A percentile compares a stretch with the other conserved stretches of the same genome.
These are phyloP conservation scores for Eudemis profundana DNA, from an alignment of 2,888 invertebrate species.

Conservation along the genomic window DNA sequence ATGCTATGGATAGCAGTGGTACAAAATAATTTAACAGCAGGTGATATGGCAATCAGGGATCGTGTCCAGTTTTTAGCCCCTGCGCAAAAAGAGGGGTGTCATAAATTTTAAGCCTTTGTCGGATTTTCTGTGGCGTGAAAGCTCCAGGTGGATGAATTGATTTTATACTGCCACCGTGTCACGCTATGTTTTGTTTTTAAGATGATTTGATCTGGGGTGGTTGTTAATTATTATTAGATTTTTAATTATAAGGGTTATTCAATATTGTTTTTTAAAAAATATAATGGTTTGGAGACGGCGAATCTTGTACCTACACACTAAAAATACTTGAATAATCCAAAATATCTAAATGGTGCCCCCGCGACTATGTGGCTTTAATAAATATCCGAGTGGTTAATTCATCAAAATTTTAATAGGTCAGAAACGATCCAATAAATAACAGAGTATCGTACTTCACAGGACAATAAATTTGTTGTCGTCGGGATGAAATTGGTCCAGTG, in stretches of 20 bases:
- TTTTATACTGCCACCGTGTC: no score
- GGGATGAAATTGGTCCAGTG: constrained; percentile 20
- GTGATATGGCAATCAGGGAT: neutral
- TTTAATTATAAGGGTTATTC: no score
- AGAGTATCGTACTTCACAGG: constrained; percentile 28
- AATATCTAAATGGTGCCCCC: neutral
- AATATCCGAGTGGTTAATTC: constrained; percentile 7
- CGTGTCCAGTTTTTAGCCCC: neutral
- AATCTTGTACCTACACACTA: no score
- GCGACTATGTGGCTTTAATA: neutral
- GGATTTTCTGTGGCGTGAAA: constrained; percentile 4
- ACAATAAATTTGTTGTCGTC: constrained; percentile 30
- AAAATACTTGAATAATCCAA: neutral
- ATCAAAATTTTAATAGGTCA: constrained; percentile 26
- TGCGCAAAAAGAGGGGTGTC: neutral
- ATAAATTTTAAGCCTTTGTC: constrained; percentile 20
- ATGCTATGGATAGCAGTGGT: neutral
- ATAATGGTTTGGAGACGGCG: no score
- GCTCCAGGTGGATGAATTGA: constrained; percentile 2
- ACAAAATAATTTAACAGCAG: neutral
- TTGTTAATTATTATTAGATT: neutral
- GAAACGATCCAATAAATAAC: constrained; percentile 37
- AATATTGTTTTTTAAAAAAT: no score
- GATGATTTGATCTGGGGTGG: neutral
- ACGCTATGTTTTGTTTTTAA: constrained; percentile 5